Evolutionary conservation across 2,113 vertebrate genomes (phyloP), one percentile per base, ranked within the genome.

Genomic region (Eulemur macaco): DNA sequence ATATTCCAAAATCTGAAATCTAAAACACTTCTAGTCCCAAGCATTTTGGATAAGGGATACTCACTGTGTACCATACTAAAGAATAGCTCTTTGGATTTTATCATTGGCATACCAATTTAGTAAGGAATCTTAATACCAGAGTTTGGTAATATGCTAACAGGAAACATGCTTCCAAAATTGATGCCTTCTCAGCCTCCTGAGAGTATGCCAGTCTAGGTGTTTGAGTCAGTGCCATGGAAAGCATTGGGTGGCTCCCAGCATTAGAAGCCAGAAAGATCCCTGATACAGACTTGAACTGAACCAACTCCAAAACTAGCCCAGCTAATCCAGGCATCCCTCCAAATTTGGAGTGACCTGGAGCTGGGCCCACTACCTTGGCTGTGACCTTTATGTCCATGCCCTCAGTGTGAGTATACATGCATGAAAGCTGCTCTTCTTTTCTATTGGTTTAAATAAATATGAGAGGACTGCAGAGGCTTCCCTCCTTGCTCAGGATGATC

Each of bases 221-320:
- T 93, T 96, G 95, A 86, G 52, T 86, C 81, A 84, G 73, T 96
- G 74, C 77, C 91, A 86, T 39, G n/a, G 21, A 78, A 83, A 89
- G 77, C 68, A 37, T 86, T 96, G 86, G 78, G 45, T 85, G 34
- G 15, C 58, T 96, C 47, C 69, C 83, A 89, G 68, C n/a, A 34
- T 80, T 56, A 25, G 52, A 95, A 64, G 66, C 42, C 73, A 89
- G 73, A 88, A 71, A 77, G 47, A 81, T 83, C 69, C 58, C 52
- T 94, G 80, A 11, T 87, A 8, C 37, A 73, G 84, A 89, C 47
- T 81, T 63, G 68, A 92, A 87, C 39, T 66, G 82, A 74, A 58
- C 34, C 56, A 69, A 15, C 76, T 89, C 56, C 29, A 95, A 58
- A 89, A 80, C 47, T 45, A 66, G 45, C 73, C 64, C 52, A 25